Evolutionary conservation across 2,113 vertebrate species (phyloP), one percentile per base, ranked within the genome.

Genomic region (Ranitomeya imitator): DNA sequence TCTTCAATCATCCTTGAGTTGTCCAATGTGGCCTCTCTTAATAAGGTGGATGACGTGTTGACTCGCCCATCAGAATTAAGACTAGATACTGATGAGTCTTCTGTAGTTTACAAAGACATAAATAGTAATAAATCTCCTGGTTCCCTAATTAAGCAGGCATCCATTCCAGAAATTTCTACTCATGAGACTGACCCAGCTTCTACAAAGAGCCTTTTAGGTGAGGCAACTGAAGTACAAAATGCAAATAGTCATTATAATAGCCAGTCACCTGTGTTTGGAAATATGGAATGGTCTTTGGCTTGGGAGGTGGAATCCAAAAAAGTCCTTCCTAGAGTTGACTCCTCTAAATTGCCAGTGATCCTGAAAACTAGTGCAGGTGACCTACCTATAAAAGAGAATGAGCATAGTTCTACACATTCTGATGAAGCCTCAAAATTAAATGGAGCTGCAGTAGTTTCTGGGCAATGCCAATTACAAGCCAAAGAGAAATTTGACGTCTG

Each of bases 141-240:
- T 0, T 7, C 63, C 4, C 54, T 83, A 14, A 5, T 69, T 18
- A 74, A 74, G 31, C 71, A 74, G 16, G 7, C 37, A 23, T 51
- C 12, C 45, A 16, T n/a, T 67, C 45, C 21, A 8, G 16, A 7
- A 14, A 13, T 21, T 7, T 67, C 61, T 83, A 6, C 94, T 12
- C 77, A 90, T 88, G 93, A 95, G 69, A 91, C 93, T 90, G 94
- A 96, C 31, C 92, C 98, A 0, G 93, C 97, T 81, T 96, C 96
- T 65, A 94, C 96, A 89, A 95, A 98, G 81, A 98, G 97, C 90
- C 93, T 93, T 0, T 90, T 99, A 0, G 98, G 98, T 95, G 96
- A 98, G 86, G 95, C 92, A 63, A 85, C 79, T 85, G 92, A 97
- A n/a, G 94, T 52, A 51, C 37, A 95, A 79, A 93, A 96, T 91